Evolutionary conservation across 2,888 invertebrate genomes (phyloP), one percentile per base, ranked within the genome.

Genomic region (Agriopis leucophaearia): DNA sequence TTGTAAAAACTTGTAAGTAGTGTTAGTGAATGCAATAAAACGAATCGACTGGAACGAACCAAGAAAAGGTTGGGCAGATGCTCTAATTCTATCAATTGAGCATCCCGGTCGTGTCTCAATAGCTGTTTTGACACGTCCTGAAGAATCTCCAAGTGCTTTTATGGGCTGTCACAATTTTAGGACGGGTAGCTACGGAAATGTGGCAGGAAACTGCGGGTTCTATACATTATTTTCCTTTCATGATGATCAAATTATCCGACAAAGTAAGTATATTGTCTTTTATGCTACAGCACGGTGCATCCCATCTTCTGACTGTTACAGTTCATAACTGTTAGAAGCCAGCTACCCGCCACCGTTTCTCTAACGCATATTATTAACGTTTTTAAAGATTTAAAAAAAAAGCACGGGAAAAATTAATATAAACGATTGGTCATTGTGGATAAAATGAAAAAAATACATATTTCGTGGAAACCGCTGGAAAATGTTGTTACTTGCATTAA

Each of bases 1-100:
- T 86, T 81, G 78, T 79, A 79, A 81, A 78, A 85, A 85, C 75
- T 85, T 80, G 81, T 82, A 81, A 82, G 83, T 81, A 82, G 83
- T 82, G 76, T 76, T 76, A 75, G 71, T 64, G 75, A 77, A 74
- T 72, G 75, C 79, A 80, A 83, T 81, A 82, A 84, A 83, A 83
- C 76, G 79, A 74, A 74, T 74, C 62, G 65, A 54, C 68, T 65
- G 68, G 60, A 71, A 66, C 66, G 69, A 59, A 72, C 66, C 64
- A 51, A 68, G 70, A 71, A 74, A 71, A 72, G 74, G 72, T 71
- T 74, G 70, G 70, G 54, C 64, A 47, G 38, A 63, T 55, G 58
- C 64, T 68, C 59, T 69, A 68, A 70, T 70, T 70, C 47, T 57
- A 63, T 70, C 65, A 70, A 66, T 55, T 44, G 62, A 55, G 57